These are phyloP conservation scores for Bambusicola thoracicus DNA, from an alignment of 2,113 vertebrate species.

Conservation along the genomic window DNA sequence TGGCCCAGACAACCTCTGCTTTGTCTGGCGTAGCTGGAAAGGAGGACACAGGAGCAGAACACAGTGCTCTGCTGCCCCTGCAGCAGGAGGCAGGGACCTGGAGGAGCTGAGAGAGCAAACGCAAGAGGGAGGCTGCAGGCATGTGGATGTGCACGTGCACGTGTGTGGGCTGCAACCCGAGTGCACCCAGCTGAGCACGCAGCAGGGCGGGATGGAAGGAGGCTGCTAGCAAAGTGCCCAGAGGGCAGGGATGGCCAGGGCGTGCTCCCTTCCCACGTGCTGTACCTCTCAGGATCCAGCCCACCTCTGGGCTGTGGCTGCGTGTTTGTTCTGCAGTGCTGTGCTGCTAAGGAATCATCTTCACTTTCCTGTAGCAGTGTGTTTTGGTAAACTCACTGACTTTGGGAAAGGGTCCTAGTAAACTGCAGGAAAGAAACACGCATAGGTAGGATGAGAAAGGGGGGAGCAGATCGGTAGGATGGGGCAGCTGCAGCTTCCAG, in stretches of 20 bases:
- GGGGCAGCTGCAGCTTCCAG: neutral
- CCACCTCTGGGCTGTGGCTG: neutral
- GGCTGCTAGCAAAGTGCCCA: neutral
- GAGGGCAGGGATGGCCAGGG: neutral
- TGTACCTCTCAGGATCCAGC: neutral
- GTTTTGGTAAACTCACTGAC: rapidly evolving
- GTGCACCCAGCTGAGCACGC: neutral
- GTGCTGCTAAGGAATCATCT: neutral
- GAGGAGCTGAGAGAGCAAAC: neutral
- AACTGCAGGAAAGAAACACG: neutral
- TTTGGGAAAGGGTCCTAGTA: neutral
- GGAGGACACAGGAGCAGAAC: neutral
- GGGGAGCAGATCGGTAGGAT: neutral
- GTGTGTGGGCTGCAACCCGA: neutral
- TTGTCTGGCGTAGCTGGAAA: neutral
- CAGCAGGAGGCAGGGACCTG: neutral
- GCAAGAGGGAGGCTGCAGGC: neutral
- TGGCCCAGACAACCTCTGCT: rapidly evolving
- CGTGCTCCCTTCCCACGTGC: neutral
- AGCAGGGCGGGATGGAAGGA: neutral
- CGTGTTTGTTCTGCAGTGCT: neutral
- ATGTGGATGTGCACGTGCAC: neutral
- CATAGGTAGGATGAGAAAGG: neutral
- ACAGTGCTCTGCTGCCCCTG: neutral
- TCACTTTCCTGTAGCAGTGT: rapidly evolving